phyloP scores from a whole-genome alignment of 2,797 vertebrate genomes.

The Allobates femoralis region DNA sequence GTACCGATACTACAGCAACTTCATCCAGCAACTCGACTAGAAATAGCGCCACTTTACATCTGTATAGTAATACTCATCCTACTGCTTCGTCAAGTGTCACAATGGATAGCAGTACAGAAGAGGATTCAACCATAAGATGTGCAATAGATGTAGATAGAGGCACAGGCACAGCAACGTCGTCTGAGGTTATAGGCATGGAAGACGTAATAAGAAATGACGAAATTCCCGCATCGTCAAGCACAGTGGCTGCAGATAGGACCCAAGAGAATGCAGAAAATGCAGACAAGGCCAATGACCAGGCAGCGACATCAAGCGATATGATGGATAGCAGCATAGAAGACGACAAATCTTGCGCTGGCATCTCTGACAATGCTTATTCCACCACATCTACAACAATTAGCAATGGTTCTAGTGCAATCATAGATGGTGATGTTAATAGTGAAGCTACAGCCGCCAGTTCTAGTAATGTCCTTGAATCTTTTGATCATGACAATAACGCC shows the following conservation, averaged over 20 bases:
- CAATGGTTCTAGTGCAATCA: not conserved
- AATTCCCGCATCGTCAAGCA: slow-evolving; percentile 56
- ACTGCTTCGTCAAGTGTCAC: slow-evolving; percentile 49
- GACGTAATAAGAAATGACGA: not conserved
- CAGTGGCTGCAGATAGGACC: not conserved
- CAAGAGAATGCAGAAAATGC: not conserved
- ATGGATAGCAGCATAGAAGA: slow-evolving; percentile 50
- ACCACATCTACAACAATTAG: slow-evolving; percentile 32
- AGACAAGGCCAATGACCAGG: slow-evolving; percentile 38
- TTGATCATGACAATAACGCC: slow-evolving; percentile 43
- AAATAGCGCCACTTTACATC: not conserved
- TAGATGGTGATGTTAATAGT: slow-evolving; percentile 50
- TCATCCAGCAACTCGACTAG: slow-evolving; percentile 49
- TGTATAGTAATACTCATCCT: slow-evolving; percentile 27
- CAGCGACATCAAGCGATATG: slow-evolving; percentile 54
- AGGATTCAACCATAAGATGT: slow-evolving; percentile 1
- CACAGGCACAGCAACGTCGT: slow-evolving; percentile 52
- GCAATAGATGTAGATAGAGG: not conserved
- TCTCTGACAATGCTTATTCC: slow-evolving; percentile 37
- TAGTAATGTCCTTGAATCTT: slow-evolving; percentile 37
- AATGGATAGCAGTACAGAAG: slow-evolving; percentile 60
- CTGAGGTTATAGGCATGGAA: slow-evolving; percentile 20
- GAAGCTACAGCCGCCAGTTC: slow-evolving; percentile 60
- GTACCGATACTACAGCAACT: slow-evolving; percentile 51
- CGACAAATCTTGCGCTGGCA: not conserved